Percentiles rank a stretch among this genome's conserved stretches.
phyloP scores from a whole-genome alignment of 2,113 vertebrate genomes.

The Otolemur garnettii region DNA sequence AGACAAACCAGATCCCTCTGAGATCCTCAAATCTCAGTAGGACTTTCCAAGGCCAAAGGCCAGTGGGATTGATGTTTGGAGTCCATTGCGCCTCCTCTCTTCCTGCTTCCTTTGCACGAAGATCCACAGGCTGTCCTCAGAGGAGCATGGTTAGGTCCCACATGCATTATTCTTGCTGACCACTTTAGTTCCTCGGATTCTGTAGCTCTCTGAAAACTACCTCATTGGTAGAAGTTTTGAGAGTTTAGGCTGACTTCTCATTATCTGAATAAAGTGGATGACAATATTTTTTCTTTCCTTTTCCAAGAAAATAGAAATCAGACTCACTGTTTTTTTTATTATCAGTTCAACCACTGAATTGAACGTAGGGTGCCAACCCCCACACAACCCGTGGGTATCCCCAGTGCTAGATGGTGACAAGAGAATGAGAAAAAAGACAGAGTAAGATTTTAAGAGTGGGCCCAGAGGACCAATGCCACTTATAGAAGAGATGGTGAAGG shows the following conservation, averaged over 20 bases:
- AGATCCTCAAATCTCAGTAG: background rate
- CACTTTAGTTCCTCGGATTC: background rate
- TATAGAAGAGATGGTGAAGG: too few species aligned
- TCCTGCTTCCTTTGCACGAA: background rate
- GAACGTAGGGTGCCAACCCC: background rate
- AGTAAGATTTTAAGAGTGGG: too few species aligned
- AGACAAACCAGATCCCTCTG: background rate
- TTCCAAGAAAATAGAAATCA: conserved; percentile 22
- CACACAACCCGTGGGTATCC: too few species aligned
- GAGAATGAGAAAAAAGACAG: too few species aligned
- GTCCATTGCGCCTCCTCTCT: background rate
- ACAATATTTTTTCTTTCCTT: background rate
- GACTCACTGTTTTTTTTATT: background rate
- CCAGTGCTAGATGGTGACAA: too few species aligned
- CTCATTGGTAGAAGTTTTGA: background rate
- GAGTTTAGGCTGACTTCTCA: background rate
- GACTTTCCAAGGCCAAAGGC: background rate
- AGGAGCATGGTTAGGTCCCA: background rate
- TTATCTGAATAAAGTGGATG: background rate
- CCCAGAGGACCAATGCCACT: too few species aligned
- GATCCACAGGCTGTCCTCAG: too few species aligned
- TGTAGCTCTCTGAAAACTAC: conserved; percentile 33
- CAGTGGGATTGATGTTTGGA: background rate
- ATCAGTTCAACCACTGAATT: background rate
- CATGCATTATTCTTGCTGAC: background rate